Conservation (phyloP, 2,113 vertebrate genomes). For the Chunga burmeisteri region DNA sequence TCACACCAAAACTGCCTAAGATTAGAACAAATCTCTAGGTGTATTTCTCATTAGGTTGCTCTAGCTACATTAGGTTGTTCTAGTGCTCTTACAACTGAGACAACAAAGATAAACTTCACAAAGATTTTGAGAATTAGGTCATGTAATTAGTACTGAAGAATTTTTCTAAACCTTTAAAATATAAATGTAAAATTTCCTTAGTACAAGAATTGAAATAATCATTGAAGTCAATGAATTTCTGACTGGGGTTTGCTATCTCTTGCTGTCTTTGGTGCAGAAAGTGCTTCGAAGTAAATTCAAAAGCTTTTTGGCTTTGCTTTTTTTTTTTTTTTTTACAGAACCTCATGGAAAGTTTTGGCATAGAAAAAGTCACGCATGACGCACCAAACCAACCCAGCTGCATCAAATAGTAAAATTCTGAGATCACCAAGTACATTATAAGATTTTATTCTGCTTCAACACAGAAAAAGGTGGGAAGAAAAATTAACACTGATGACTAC, state of each 20-base stretch:
- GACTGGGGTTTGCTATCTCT: background rate
- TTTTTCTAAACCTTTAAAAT: background rate
- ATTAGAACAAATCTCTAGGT: background rate
- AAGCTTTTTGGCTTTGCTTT: background rate
- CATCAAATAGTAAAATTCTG: background rate
- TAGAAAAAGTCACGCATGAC: background rate
- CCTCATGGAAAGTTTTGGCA: background rate
- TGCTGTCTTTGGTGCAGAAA: background rate
- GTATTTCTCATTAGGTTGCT: background rate
- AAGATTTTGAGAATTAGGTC: background rate
- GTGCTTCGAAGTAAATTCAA: background rate
- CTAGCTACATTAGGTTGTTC: background rate
- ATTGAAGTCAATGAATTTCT: background rate
- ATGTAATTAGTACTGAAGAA: background rate
- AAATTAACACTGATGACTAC: background rate
- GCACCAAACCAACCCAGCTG: background rate
- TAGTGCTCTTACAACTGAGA: background rate
- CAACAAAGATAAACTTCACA: background rate
- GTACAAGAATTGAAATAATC: background rate
- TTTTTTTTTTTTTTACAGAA: background rate
- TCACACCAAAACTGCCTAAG: background rate
- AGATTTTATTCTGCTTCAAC: background rate
- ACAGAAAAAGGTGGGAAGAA: background rate
- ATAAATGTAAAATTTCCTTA: background rate
- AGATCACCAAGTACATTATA: background rate